Conservation (phyloP, 2,113 vertebrate genomes). For the Psettodes erumei region DNA sequence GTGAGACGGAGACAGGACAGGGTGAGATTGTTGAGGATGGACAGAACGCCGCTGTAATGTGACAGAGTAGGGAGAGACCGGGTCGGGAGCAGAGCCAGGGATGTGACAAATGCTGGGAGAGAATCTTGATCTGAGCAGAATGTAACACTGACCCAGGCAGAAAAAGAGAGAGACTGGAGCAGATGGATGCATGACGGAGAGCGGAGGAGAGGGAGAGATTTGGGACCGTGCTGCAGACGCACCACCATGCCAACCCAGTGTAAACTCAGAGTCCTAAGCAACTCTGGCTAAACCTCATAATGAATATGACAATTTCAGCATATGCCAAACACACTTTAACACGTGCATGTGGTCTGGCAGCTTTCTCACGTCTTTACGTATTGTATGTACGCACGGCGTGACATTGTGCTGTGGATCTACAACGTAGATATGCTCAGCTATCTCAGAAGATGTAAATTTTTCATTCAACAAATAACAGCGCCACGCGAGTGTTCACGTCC, state of each 20-base stretch:
- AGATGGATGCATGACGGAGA: slow-evolving; percentile 61
- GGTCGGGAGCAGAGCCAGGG: slow-evolving; percentile 50
- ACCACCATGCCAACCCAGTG: slow-evolving; percentile 22
- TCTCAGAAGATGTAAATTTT: neutral
- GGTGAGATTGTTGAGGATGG: slow-evolving; percentile 53
- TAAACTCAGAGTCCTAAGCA: slow-evolving; percentile 41
- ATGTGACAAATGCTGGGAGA: slow-evolving; percentile 62
- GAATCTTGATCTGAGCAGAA: slow-evolving; percentile 59
- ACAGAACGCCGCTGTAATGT: slow-evolving; percentile 42
- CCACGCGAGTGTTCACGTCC: neutral
- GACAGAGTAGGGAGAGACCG: slow-evolving; percentile 47
- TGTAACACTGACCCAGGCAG: slow-evolving; percentile 65
- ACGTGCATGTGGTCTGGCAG: neutral
- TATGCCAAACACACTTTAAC: neutral
- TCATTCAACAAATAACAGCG: neutral
- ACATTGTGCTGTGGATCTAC: neutral
- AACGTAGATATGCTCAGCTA: neutral
- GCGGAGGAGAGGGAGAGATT: slow-evolving; percentile 49
- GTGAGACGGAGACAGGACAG: slow-evolving; percentile 47
- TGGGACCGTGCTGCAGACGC: slow-evolving; percentile 39
- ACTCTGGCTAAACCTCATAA: neutral
- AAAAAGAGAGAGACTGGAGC: slow-evolving; percentile 68
- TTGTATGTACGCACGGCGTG: neutral
- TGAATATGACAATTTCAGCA: neutral
- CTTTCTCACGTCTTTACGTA: neutral